Percentiles rank a stretch among this genome's conserved stretches.
Conservation (phyloP, 2,113 vertebrate genomes). For the Syngnathus typhle region DNA sequence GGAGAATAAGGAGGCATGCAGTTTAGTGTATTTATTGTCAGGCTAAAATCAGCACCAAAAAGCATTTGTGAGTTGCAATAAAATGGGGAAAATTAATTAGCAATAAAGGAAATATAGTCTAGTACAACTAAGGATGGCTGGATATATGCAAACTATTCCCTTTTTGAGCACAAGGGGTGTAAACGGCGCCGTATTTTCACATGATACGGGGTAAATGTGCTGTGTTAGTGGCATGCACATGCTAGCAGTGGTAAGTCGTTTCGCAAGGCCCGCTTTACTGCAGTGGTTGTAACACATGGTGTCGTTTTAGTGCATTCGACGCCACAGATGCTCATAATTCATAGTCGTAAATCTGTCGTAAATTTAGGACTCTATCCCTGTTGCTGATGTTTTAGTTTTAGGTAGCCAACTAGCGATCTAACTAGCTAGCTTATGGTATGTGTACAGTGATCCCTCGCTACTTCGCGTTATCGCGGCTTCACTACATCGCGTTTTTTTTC, state of each 20-base stretch:
- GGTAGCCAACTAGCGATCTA: not conserved
- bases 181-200: not conserved
- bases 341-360: not conserved
- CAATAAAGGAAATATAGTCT: not conserved
- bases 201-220: not conserved
- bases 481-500: too few relatives aligned
- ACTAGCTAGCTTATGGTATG: not conserved
- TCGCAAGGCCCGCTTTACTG: not conserved
- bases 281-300: not conserved
- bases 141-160: not conserved
- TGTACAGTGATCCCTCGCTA: too few relatives aligned
- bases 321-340: not conserved
- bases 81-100: constrained; percentile 3
- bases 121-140: not conserved
- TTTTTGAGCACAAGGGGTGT: not conserved
- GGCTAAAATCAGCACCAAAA: constrained; percentile 36
- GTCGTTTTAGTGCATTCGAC: not conserved
- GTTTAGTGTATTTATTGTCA: constrained; percentile 54
- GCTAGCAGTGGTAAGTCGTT: not conserved
- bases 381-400: not conserved
- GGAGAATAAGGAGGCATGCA: constrained; percentile 17
- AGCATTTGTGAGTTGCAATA: constrained; percentile 18
- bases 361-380: not conserved
- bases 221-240: not conserved
- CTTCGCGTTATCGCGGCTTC: too few relatives aligned